Percentiles rank a stretch among this genome's conserved stretches.
phyloP scores from a whole-genome alignment of 2,113 vertebrate genomes.

The Actinemys pallida region DNA sequence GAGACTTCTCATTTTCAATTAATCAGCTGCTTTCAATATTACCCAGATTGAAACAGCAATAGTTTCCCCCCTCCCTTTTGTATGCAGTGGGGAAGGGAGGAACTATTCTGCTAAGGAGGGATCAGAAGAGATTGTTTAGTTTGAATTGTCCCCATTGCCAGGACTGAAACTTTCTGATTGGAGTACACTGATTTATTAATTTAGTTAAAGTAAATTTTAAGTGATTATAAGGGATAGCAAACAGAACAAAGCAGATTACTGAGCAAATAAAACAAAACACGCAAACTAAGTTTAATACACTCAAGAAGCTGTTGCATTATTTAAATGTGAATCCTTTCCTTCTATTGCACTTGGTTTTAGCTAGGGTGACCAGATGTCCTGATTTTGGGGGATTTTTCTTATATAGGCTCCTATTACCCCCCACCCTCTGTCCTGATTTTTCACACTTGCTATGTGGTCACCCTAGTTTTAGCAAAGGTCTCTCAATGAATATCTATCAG shows the following conservation, averaged over 20 bases:
- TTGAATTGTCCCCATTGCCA: background rate
- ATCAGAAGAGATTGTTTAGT: constrained; percentile 35
- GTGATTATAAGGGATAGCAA: too few relatives aligned
- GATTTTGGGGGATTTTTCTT: too few relatives aligned
- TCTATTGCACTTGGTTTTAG: constrained; percentile 1
- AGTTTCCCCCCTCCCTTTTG: constrained; percentile 1
- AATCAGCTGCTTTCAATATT: constrained; percentile 58
- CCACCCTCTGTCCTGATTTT: too few relatives aligned
- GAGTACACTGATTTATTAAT: background rate
- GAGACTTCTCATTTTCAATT: constrained; percentile 52
- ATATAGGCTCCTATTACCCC: too few relatives aligned
- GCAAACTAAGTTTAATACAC: too few relatives aligned
- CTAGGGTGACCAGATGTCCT: background rate
- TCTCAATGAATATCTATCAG: background rate
- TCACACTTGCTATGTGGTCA: too few relatives aligned
- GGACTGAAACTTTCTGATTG: constrained; percentile 39
- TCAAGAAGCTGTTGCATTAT: constrained; percentile 10
- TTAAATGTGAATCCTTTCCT: constrained; percentile 11
- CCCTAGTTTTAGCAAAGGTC: background rate
- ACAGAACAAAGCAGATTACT: too few relatives aligned
- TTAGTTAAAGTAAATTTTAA: background rate
- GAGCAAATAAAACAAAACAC: too few relatives aligned
- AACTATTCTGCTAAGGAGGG: constrained; percentile 37
- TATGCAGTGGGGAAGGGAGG: background rate
- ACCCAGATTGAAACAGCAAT: constrained; percentile 42